phyloP scores from a whole-genome alignment of 2,797 vertebrate genomes.

The Sebastes steindachneri region DNA sequence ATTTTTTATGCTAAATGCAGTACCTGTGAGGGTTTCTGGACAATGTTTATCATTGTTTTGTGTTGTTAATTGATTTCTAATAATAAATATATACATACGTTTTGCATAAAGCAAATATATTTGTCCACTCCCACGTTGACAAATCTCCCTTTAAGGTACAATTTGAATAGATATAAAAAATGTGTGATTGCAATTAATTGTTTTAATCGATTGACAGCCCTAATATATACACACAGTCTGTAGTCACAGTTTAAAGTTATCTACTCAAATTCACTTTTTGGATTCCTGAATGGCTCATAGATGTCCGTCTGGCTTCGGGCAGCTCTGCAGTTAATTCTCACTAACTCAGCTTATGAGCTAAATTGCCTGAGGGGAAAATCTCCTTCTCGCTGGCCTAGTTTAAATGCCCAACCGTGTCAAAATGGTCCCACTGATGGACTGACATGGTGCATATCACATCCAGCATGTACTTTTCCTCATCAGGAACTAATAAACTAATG shows the following conservation, averaged over 20 bases:
- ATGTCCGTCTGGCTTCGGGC: constrained; percentile 1
- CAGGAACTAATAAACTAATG: constrained; percentile 49
- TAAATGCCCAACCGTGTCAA: constrained; percentile 10
- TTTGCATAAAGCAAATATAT: rapidly evolving
- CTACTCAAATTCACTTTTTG: constrained; percentile 25
- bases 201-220: no score
- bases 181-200: rapidly evolving
- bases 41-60: no score
- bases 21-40: no score
- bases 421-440: constrained; percentile 33
- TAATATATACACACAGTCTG: background rate
- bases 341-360: constrained; percentile 24
- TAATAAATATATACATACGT: no score
- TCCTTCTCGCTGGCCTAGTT: constrained; percentile 6
- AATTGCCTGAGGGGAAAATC: constrained; percentile 5
- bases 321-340: constrained; percentile 3
- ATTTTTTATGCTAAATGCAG: no score
- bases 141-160: no score
- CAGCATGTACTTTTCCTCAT: constrained; percentile 35
- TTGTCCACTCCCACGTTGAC: no score
- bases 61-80: no score
- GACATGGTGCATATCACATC: constrained; percentile 18
- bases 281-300: background rate
- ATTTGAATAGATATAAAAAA: no score
- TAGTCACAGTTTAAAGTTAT: background rate